phyloP scores from a whole-genome alignment of 2,797 vertebrate genomes.

The Discoglossus pictus region DNA sequence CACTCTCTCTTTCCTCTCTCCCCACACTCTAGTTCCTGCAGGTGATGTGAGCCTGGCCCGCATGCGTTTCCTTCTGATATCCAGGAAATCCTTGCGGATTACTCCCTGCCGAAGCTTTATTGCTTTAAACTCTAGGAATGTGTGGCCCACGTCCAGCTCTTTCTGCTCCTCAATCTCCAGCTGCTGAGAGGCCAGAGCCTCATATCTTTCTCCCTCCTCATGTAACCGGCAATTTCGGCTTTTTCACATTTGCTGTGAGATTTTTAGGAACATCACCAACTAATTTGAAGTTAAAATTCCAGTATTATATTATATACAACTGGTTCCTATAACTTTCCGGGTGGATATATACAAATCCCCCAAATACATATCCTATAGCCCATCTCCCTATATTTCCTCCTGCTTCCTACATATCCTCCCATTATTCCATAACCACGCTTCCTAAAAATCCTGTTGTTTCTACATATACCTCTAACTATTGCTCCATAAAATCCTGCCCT shows the following conservation, averaged over 20 bases:
- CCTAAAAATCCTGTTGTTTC: not conserved
- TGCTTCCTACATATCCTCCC: too few species aligned
- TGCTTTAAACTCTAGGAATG: constrained; percentile 50
- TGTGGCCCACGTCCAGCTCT: constrained; percentile 38
- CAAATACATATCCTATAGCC: too few species aligned
- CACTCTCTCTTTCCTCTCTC: not conserved
- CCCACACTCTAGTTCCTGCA: too few species aligned
- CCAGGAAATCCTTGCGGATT: constrained; percentile 51
- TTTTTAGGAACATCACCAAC: too few species aligned
- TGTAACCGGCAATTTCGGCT: constrained; percentile 4
- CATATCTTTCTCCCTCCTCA: constrained; percentile 34
- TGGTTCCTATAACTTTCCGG: not conserved
- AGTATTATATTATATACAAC: too few species aligned
- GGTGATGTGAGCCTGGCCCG: constrained; percentile 31
- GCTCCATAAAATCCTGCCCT: not conserved
- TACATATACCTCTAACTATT: not conserved
- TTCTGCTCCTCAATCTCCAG: constrained; percentile 38
- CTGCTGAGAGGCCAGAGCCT: constrained; percentile 34
- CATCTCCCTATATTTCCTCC: too few species aligned
- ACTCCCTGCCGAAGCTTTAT: constrained; percentile 47
- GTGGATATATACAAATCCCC: not conserved
- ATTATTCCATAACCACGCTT: not conserved
- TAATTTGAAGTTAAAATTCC: too few species aligned
- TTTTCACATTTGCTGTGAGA: constrained; percentile 1
- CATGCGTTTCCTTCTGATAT: constrained; percentile 41